Conservation (phyloP, 2,113 vertebrate genomes). For the Chinchilla lanigera region DNA sequence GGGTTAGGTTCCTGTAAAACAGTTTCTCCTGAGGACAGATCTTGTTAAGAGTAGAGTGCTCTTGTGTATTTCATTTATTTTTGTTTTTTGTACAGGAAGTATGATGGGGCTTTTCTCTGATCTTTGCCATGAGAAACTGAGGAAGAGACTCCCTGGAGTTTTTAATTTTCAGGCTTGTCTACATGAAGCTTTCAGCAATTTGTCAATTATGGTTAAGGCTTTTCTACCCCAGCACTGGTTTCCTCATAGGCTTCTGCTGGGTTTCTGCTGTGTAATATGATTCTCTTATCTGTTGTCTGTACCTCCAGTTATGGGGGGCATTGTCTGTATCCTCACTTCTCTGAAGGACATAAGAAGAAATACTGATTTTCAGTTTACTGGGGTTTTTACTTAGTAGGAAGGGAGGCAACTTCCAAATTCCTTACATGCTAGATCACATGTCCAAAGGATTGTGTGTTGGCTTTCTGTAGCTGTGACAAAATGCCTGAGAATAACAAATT, state of each 20-base stretch:
- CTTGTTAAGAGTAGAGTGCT: slow-evolving; percentile 15
- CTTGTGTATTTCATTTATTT: neutral
- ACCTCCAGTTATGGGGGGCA: neutral
- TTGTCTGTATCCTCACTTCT: neutral
- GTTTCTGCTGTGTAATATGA: neutral
- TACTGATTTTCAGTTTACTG: neutral
- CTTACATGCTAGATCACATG: neutral
- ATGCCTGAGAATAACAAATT: neutral
- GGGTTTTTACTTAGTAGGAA: neutral
- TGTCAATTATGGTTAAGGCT: neutral
- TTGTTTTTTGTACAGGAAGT: neutral
- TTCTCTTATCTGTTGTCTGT: neutral
- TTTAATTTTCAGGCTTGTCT: neutral
- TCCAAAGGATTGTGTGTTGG: neutral
- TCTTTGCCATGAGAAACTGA: neutral
- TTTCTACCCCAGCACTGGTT: neutral
- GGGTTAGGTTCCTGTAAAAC: neutral
- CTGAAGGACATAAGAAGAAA: neutral
- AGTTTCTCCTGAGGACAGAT: neutral
- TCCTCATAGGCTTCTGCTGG: neutral
- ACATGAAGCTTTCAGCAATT: neutral
- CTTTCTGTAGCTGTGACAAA: neutral
- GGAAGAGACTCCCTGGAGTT: neutral
- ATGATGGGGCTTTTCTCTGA: neutral
- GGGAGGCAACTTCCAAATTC: neutral